These are phyloP conservation scores for Phallusia fumigata DNA, from an alignment of 23 tunicate species.

Conservation along the genomic window DNA sequence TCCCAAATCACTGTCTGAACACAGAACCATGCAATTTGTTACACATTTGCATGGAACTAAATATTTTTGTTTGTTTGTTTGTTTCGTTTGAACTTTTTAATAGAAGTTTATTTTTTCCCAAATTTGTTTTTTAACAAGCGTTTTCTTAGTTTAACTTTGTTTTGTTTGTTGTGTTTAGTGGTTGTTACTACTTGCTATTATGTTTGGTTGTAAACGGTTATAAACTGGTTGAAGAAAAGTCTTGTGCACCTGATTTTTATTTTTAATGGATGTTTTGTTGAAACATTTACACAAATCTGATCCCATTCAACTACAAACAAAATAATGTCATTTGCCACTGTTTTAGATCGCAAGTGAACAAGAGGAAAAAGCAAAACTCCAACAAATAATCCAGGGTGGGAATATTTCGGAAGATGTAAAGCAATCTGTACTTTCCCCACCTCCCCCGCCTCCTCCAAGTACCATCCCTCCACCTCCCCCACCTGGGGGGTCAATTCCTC, in stretches of 20 bases:
- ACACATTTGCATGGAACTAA: not conserved
- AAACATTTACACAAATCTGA: too few relatives aligned
- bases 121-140: not conserved
- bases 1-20: too few relatives aligned
- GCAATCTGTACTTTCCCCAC: conserved; percentile 14
- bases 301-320: too few relatives aligned
- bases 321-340: not conserved
- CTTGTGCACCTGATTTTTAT: too few relatives aligned
- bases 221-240: too few relatives aligned
- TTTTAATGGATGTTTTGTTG: too few relatives aligned
- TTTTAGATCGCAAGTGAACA: conserved; percentile 56
- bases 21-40: too few relatives aligned
- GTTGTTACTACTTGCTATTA: not conserved
- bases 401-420: conserved; percentile 82
- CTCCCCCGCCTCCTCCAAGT: conserved; percentile 27
- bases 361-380: conserved; percentile 66
- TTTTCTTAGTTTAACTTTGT: not conserved
- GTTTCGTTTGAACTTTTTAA: not conserved
- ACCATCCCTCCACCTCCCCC: conserved; percentile 55
- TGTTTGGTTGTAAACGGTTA: not conserved
- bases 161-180: not conserved
- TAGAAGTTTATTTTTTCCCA: not conserved
- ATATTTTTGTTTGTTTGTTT: not conserved
- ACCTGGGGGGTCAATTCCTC: conserved; percentile 37
- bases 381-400: conserved; percentile 55